Conservation (phyloP, 2,888 invertebrate species). For the Metallyticus violacea region DNA sequence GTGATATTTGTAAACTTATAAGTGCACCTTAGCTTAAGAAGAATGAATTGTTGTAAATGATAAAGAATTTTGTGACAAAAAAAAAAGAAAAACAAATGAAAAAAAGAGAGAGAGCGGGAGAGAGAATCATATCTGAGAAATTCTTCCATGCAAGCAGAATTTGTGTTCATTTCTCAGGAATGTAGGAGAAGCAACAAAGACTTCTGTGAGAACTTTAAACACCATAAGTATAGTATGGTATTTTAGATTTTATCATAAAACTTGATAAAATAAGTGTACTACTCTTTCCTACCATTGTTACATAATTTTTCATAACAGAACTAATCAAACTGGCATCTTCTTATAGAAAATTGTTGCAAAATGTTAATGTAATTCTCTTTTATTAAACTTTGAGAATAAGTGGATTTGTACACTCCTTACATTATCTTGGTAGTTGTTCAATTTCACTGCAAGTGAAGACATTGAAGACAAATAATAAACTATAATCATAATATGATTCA, state of each 20-base stretch:
- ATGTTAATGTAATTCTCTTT: neutral
- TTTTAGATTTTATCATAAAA: neutral
- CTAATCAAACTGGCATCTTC: neutral
- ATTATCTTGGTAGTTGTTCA: neutral
- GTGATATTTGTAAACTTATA: neutral
- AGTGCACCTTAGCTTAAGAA: neutral
- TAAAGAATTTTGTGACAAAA: neutral
- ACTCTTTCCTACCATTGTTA: neutral
- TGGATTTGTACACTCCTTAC: neutral
- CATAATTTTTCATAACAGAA: neutral
- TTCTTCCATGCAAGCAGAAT: neutral
- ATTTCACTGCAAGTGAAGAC: neutral
- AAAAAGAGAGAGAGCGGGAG: too few relatives aligned
- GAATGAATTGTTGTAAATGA: neutral
- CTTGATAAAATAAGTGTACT: neutral
- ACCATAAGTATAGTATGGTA: neutral
- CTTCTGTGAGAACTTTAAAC: neutral
- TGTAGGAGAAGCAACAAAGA: neutral
- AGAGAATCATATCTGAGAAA: neutral
- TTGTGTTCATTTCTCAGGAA: slow-evolving; percentile 13
- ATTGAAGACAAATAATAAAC: neutral
- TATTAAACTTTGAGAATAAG: neutral
- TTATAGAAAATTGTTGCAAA: neutral
- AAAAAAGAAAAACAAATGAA: neutral
- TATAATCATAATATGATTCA: neutral